These are phyloP conservation scores for Panagrolaimus sp. DNA, from an alignment of 1,140 invertebrate genomes.

Conservation along the genomic window DNA sequence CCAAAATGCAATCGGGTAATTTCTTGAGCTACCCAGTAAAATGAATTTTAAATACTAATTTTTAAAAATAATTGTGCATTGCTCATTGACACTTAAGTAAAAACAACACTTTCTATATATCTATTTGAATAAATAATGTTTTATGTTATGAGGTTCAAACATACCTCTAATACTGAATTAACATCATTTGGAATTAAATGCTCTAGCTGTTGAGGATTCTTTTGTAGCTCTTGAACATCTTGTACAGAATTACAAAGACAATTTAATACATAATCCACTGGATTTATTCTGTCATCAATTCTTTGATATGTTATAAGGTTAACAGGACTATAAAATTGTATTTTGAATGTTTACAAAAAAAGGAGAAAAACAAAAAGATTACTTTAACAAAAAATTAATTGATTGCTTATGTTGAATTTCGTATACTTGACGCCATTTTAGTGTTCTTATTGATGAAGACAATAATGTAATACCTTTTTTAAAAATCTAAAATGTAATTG, in stretches of 20 bases:
- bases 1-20: no score
- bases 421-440: conserved; percentile 7
- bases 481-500: background rate
- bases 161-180: background rate
- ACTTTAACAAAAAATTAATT: conserved; percentile 6
- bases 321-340: background rate
- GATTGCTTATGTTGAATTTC: background rate
- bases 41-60: no score
- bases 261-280: background rate
- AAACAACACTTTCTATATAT: no score
- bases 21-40: no score
- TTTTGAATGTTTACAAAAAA: background rate
- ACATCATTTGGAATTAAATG: conserved; percentile 3
- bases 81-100: no score
- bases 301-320: background rate
- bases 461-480: conserved; percentile 7
- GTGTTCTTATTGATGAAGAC: background rate
- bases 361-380: background rate
- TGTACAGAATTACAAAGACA: background rate
- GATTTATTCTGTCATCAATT: background rate
- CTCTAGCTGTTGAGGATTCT: background rate
- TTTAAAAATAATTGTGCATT: no score
- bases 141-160: background rate
- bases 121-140: no score
- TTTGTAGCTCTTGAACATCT: conserved; percentile 10